phyloP scores from a whole-genome alignment of 1,140 invertebrate species.

The Eriocheir sinensis region DNA sequence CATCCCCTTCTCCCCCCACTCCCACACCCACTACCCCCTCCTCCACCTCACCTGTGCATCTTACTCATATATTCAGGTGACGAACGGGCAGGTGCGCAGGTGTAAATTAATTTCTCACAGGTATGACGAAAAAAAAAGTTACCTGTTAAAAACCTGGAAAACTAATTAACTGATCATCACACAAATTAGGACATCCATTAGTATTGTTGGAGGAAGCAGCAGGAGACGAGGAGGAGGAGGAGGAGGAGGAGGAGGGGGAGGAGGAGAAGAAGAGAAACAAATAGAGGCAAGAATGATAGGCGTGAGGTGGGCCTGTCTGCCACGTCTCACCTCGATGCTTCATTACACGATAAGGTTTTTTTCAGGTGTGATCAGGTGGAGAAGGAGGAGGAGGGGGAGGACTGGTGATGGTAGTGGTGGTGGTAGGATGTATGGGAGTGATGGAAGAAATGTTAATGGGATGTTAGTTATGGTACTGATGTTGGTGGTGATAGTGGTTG shows the following conservation, averaged over 20 bases:
- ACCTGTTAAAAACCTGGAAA: not conserved
- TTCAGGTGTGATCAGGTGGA: too few relatives aligned
- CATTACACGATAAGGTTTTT: too few relatives aligned
- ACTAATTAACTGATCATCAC: slow-evolving; percentile 60
- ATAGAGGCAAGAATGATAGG: slow-evolving; percentile 4
- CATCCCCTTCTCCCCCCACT: not conserved
- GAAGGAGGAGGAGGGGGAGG: too few relatives aligned
- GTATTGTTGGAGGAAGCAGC: slow-evolving; percentile 33
- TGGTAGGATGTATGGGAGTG: not conserved
- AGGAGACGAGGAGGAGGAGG: not conserved
- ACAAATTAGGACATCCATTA: slow-evolving; percentile 66
- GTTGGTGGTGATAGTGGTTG: not conserved
- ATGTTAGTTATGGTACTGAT: not conserved
- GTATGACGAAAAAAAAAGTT: not conserved
- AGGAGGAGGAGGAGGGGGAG: not conserved
- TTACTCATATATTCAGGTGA: too few relatives aligned
- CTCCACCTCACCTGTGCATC: not conserved
- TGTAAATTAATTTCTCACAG: slow-evolving; percentile 41
- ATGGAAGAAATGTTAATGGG: not conserved
- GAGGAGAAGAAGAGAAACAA: not conserved
- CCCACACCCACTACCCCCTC: not conserved
- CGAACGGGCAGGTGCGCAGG: not conserved
- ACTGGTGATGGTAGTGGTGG: not conserved
- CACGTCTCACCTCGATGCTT: too few relatives aligned
- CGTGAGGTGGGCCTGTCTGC: not conserved